Base-by-base conservation (phyloP, 2,113 vertebrate species). In the Psephotus haematonotus region DNA sequence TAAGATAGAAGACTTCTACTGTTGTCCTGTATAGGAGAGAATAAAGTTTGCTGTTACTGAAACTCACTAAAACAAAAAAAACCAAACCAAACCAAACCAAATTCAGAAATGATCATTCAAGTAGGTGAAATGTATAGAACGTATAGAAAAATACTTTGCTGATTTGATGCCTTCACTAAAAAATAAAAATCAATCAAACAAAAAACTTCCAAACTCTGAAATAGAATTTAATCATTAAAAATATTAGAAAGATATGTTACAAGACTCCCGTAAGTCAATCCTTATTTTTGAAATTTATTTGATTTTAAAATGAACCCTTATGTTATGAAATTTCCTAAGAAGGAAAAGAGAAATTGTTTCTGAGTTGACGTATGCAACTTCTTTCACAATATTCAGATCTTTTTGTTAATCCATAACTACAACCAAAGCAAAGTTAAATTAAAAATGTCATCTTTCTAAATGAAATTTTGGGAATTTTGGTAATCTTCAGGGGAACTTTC, bases 1-100 rank as follows among this genome's bases (percentile, higher is more conserved):
- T 99, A 99, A 4, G 98, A 98, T 16, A 99, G 97, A 91, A 99
- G 98, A 97, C 99, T 99, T 91, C 98, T 98, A 90, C 97, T 98
- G 95, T 98, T 99, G 95, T 99, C 99, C 99, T 99, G 97, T 96
- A 97, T 95, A 91, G 95, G 78, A 89, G 94, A 90, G 95, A 60
- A 96, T 35, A 70, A 93, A 52, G 8, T 82, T 74, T 67, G 9
- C 6, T 37, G 23, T 94, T 90, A 83, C 19, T 82, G 41, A 86
- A 81, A 63, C 23, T 49, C 18, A 60, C 15, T 55, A 10, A 5
- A 62, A 62, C 57, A 35, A 39, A 28, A 53, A 31, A 50, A 50
- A 25, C 8, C 20, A 29, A 5, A 49, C 6, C 55, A 41, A 5
- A 49, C 6, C 55, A 41, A 81, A 52, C 4, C 1, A 53, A 35